Base-by-base conservation (phyloP, 1,140 invertebrate genomes). In the Aplysia californica region DNA sequence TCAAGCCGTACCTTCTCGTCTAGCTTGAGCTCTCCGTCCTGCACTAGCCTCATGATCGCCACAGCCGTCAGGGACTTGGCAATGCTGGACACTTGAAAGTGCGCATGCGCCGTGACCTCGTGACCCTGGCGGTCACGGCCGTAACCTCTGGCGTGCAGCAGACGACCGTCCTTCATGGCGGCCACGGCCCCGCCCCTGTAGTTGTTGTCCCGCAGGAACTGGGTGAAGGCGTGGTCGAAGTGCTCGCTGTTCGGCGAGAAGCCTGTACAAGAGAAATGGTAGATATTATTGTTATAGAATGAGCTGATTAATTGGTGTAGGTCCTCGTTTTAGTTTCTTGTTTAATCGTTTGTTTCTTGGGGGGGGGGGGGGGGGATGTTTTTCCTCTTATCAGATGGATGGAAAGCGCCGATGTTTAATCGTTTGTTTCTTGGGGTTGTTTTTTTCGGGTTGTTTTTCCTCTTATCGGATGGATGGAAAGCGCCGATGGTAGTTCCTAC, bases 41-140 rank as follows among this genome's bases (percentile, higher is more conserved):
- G 80, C 0, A 80, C 81, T 20, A 88, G 79, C 74, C 82, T 79
- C 58, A 88, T 41, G 4, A 85, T 79, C 15, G 87, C 82, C 18
- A 87, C 76, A 2, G 83, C 83, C 18, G 87, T 88, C 20, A 88
- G 72, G 33, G 82, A 81, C 77, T 88, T 86, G 6, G 86, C 86
- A 31, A 87, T 68, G 55, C 82, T 82, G 3, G 84, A 84, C 0
- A 83, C 77, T n/a, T 81, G 85, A 39, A 86, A 78, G 18, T 41
- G 35, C 29, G 61, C 50, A 36, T 55, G 23, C 36, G 55, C 70
- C n/a, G 55, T 23, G 18, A 72, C 70, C 61, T 75, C 39, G 23
- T 81, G 76, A n/a, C 79, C 82, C 0, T 79, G 74, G 26, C 77
- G 69, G 26, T 75, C 79, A 20, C 68, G 73, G 15, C 85, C 86